Base-by-base conservation (phyloP, 2,797 vertebrate genomes). In the Cirrhinus molitorella region DNA sequence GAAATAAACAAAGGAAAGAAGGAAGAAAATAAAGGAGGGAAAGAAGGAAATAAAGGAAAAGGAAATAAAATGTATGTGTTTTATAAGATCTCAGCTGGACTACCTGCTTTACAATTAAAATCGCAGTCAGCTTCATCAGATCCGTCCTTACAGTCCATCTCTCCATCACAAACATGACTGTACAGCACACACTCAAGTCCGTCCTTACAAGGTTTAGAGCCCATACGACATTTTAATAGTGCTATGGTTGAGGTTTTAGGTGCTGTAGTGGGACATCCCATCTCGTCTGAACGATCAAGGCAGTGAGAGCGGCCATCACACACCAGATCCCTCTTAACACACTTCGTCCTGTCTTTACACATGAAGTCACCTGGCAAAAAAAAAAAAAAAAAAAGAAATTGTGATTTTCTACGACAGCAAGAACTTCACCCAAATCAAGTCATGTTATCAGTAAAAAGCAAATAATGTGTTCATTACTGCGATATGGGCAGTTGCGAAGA, bases 121-220 rank as follows among this genome's bases (percentile, higher is more conserved):
- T 86, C 45, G 2, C 94, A 96, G 6, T 85, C 81, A 0, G 92
- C 88, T 86, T 96, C 95, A 55, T 96, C 95, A 0, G 94, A 95
- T 47, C 93, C 94, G 53, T 96, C 96, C 0, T 37, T 77, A 70
- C 95, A 95, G 89, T 96, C 95, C 5, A 78, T 86, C 40, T 94
- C 93, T 14, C 95, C 95, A 40, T 96, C 93, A 43, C 95, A 96
- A 70, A 95, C 0, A 6, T 91, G 92, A 25, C 90, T 92, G 21
- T 76, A 85, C 23, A 91, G 86, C 34, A 96, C 78, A 0, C 94
- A 96, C 37, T 91, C 94, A 0, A 89, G 90, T 31, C 94, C 94
- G 0, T 97, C 93, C 13, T 8, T 88, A 87, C 97, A 98, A 3
- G 70, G 90, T 61, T 93, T 84, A 21, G 93, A 95, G 85, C 89